Evolutionary conservation across 2,113 vertebrate genomes (phyloP).

Genomic region (Phalacrocorax carbo): DNA sequence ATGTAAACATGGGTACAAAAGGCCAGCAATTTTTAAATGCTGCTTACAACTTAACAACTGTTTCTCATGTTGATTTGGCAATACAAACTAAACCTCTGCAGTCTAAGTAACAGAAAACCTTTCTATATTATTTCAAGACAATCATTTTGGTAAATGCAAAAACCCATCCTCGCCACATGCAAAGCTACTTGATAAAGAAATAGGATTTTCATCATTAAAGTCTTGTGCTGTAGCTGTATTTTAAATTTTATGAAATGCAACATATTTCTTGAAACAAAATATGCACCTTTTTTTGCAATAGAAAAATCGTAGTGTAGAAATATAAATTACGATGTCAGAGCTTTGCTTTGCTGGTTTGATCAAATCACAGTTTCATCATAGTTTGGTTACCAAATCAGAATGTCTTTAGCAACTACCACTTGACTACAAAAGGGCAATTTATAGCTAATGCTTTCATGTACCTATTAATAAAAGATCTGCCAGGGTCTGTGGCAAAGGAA

Average conservation of each 20-base stretch:
- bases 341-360: neutral
- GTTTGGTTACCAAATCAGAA: neutral
- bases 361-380: neutral
- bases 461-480: neutral
- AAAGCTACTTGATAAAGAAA: neutral
- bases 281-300: neutral
- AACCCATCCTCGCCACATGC: neutral
- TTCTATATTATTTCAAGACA: neutral
- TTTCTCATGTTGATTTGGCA: slow-evolving; percentile 20
- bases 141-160: neutral
- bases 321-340: neutral
- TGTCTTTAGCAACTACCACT: neutral
- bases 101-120: neutral
- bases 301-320: neutral
- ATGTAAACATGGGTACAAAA: neutral
- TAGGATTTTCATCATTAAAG: neutral
- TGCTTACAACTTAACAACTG: slow-evolving; percentile 28
- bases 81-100: neutral
- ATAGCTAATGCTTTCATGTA: neutral
- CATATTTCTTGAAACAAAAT: neutral
- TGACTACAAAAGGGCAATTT: neutral
- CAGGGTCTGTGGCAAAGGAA: neutral
- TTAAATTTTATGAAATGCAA: neutral
- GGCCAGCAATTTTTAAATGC: slow-evolving; percentile 10
- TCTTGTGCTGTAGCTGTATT: neutral